Base-by-base conservation (phyloP, 2,888 invertebrate species). In the Megamerina dolium region DNA sequence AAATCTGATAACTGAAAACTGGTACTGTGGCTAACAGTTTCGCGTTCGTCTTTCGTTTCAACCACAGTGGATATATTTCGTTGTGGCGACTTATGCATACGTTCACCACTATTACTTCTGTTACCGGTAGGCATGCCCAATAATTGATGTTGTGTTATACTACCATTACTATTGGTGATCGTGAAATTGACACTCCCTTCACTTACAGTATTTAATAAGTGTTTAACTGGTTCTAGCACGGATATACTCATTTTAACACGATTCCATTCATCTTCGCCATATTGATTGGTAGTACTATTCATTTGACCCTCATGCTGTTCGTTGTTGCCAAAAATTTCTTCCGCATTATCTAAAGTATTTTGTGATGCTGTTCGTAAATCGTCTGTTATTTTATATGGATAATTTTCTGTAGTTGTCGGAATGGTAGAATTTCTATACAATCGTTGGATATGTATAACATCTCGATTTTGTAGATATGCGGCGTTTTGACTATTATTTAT, bases 1-100 rank as follows among this genome's bases (percentile, higher is more conserved):
- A 66, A 57, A 36, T 68, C 68, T 1, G 69, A 50, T 6, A 69
- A 48, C 47, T 65, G 57, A 16, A 68, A 58, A 2, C 61, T 60
- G 0, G 58, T 58, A 37, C 68, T 66, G 3, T 61, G 61, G 40
- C 64, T 63, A 13, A 61, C 61, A 46, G 57, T 56, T 37, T 66
- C 68, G 2, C 69, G 66, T 49, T 68, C 68, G 42, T 63, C 64
- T 45, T 66, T 65, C 6, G 65, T 65, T 37, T 65, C 65, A 32
- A 65, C 67, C n/a, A 61, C 67, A 29, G 54, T 23, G 2, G 66
- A 57, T 19, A 60, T 37, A 14, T 57, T 56, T 16, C 52, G 48
- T 13, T 53, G 52, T 17, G 56, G 43, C n/a, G n/a, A n/a, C n/a
- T n/a, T n/a, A n/a, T n/a, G n/a, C 27, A 58, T 58, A 0, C 56